Base-by-base conservation (phyloP, 2,797 vertebrate species). In the Danio tinwini region DNA sequence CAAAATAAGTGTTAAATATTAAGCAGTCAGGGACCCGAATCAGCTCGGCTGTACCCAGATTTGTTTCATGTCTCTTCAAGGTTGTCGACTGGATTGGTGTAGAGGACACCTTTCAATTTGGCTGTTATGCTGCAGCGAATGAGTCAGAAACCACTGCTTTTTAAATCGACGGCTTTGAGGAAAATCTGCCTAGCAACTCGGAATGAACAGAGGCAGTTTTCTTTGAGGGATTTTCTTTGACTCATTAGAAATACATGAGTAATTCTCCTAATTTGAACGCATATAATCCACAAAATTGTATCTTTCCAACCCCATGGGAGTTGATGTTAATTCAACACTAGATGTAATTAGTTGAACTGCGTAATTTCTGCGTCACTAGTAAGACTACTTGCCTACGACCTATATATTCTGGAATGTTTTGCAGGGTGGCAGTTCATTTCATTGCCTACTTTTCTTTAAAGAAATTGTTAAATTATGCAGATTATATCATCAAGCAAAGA, bases 1-100 rank as follows among this genome's bases (percentile, higher is more conserved):
- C 72, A 74, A 52, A 74, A 62, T 74, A 74, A 62, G 58, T 62
- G 72, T 74, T 74, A 74, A 74, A 63, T 74, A 62, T 74, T 74
- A 62, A 62, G 45, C 16, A 50, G 72, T 52, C 45, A 62, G 72
- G 6, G 58, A 50, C 45, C n/a, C 6, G 7, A 62, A 74, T 62
- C 56, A 40, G 58, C 72, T 74, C 58, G 14, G 56, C 21, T 39
- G 21, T 49, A 61, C 42, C 19, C 21, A 17, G 71, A 74, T 74
- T 37, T 49, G 58, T 74, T 74, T 63, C 29, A 74, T 74, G 56
- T 62, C 58, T 74, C 56, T 74, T 74, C 11, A 37, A 62, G 44
- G 45, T 74, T 50, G 58, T 50, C 16, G 14, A 37, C 14, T 7
- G 53, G n/a, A 72, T 61, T 37, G 21, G 7, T 61, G 71, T 49